These are phyloP conservation scores for Hoplodrina ambigua DNA, from an alignment of 2,888 invertebrate species.

Conservation along the genomic window DNA sequence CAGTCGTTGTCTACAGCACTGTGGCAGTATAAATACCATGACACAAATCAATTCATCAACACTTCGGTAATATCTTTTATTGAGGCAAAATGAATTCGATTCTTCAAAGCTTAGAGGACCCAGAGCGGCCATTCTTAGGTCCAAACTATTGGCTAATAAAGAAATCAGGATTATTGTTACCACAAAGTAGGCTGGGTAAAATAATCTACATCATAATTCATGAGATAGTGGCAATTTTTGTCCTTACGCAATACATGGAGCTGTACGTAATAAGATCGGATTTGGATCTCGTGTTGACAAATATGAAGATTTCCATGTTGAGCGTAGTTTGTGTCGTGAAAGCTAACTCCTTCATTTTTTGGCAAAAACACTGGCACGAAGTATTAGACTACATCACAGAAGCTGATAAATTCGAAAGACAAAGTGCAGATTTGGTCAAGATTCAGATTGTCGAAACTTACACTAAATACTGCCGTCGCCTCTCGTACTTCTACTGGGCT, in stretches of 20 bases:
- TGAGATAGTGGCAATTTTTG: slow-evolving; percentile 75
- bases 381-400: slow-evolving; percentile 78
- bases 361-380: slow-evolving; percentile 78
- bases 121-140: slow-evolving; percentile 74
- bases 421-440: slow-evolving; percentile 65
- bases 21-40: slow-evolving; percentile 60
- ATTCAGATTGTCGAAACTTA: slow-evolving; percentile 74
- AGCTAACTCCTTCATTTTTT: slow-evolving; percentile 77
- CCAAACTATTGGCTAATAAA: slow-evolving; percentile 82
- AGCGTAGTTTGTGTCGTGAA: slow-evolving; percentile 82
- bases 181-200: slow-evolving; percentile 69
- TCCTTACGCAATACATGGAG: slow-evolving; percentile 80
- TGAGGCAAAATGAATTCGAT: slow-evolving; percentile 64
- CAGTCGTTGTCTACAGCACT: slow-evolving; percentile 16
- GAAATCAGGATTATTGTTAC: slow-evolving; percentile 75
- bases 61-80: slow-evolving; percentile 39
- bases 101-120: slow-evolving; percentile 73
- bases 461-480: slow-evolving; percentile 78
- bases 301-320: slow-evolving; percentile 83
- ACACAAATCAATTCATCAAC: slow-evolving; percentile 34
- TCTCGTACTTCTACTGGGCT: slow-evolving; percentile 81
- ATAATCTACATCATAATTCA: slow-evolving; percentile 72
- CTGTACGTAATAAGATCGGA: slow-evolving; percentile 79
- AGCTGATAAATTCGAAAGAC: slow-evolving; percentile 80
- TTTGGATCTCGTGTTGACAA: slow-evolving; percentile 79